These are phyloP conservation scores for Melanophora roralis DNA, from an alignment of 2,888 invertebrate genomes.

Conservation along the genomic window DNA sequence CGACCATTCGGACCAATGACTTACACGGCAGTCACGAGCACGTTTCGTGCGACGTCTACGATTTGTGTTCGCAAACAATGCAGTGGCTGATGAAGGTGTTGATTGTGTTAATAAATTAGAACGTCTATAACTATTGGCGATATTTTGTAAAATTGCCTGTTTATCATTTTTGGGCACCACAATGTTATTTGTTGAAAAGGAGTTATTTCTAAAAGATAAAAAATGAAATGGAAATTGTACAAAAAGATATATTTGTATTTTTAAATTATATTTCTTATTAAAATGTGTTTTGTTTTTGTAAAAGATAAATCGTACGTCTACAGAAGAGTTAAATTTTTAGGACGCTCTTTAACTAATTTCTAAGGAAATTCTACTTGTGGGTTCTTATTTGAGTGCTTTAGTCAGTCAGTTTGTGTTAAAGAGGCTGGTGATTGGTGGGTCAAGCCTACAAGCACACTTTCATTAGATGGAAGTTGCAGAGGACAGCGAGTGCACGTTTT, in stretches of 20 bases:
- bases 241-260: no score
- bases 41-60: constrained; percentile 70
- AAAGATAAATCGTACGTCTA: no score
- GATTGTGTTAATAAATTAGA: constrained; percentile 71
- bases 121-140: constrained; percentile 81
- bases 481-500: no score
- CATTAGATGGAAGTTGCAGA: no score
- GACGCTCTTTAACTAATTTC: no score
- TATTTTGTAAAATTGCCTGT: constrained; percentile 84
- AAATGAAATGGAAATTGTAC: no score
- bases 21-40: constrained; percentile 89
- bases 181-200: constrained; percentile 23
- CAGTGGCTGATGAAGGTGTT: constrained; percentile 65
- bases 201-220: not conserved
- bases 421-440: no score
- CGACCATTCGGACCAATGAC: constrained; percentile 92
- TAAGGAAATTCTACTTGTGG: no score
- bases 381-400: not conserved
- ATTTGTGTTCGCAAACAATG: constrained; percentile 75
- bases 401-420: not conserved
- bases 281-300: no score
- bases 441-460: no score
- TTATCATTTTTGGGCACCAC: constrained; percentile 81
- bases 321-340: no score
- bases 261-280: no score